phyloP scores from a whole-genome alignment of 1,140 invertebrate genomes.

The Drosophila parvula region DNA sequence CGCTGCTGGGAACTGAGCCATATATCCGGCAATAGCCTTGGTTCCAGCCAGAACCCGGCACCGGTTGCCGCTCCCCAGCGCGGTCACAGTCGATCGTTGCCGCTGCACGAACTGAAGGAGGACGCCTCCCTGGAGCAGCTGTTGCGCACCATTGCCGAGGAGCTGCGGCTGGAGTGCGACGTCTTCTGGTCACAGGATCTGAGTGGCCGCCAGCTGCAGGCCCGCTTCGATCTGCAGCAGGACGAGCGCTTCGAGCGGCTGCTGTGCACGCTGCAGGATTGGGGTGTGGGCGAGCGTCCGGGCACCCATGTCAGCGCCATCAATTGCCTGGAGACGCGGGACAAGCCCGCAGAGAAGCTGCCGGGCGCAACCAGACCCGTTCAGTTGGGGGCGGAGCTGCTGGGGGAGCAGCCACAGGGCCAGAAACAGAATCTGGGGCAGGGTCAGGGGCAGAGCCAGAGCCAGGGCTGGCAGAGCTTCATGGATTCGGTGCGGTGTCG shows the following conservation, averaged over 20 bases:
- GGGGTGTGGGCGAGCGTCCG: conserved; percentile 77
- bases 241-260: conserved; percentile 81
- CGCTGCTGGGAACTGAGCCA: conserved; percentile 18
- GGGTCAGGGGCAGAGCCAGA: conserved; percentile 20
- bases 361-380: no score
- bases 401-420: not conserved
- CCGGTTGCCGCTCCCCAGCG: not conserved
- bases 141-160: conserved; percentile 37
- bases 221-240: conserved; percentile 75
- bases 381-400: not conserved
- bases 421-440: not conserved
- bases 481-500: conserved; percentile 87
- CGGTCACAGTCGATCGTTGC: not conserved
- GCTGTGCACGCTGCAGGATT: conserved; percentile 74
- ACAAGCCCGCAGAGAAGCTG: conserved; percentile 1
- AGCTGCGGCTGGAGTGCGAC: conserved; percentile 49
- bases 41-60: not conserved
- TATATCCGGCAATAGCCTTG: conserved; percentile 5
- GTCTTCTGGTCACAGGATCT: conserved; percentile 65
- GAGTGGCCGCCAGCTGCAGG: conserved; percentile 44
- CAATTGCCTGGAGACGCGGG: conserved; percentile 70
- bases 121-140: conserved; percentile 49
- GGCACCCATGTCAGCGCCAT: conserved; percentile 81
- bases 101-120: conserved; percentile 11
- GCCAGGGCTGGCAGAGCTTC: conserved; percentile 85